Evolutionary conservation across 2,797 vertebrate genomes (phyloP), one percentile per base, ranked within the genome.

Genomic region (Mormyrus proboscirostris): DNA sequence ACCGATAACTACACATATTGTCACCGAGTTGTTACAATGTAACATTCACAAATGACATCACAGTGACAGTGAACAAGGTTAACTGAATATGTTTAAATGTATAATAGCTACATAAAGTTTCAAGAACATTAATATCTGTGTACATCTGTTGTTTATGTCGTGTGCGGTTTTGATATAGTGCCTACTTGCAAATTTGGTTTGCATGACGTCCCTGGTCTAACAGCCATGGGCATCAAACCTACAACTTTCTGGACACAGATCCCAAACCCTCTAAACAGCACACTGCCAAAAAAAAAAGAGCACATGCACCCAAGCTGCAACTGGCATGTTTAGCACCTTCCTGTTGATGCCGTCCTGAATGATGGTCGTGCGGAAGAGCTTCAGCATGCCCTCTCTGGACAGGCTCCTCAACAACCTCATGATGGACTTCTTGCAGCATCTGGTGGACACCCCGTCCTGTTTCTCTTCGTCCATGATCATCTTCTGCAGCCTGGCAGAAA

Each of bases 341-440:
- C 96, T 97, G 89, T 95, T 96, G 92, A 98, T 93, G 53, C 97
- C 97, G 0, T 99, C 98, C 87, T 99, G 98, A 73, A 99, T 94
- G 29, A 99, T 94, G 0, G 97, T 98, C 1, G 98, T 99, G 29
- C 95, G 96, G 87, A 96, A 99, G 8, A 98, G 90, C 83, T 97
- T 95, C 2, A 99, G 92, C 79, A 98, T 91, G 0, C 98, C 98
- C 84, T 99, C 97, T 92, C 94, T 96, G 0, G 97, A 97, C 86
- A 99, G 94, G 90, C 92, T 91, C 53, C 96, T 95, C 10, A 97
- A 95, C 38, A 99, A 92, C 73, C 99, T 97, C 22, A 97, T 1
- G 0, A 99, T 97, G 4, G 98, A 98, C 93, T 99, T 99, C 93
- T 97, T 99, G 92, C 99, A 99, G 91, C 98, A 99, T 92, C 96